Evolutionary conservation across 2,888 invertebrate genomes (phyloP).

Genomic region (Gasteruption jaculator): DNA sequence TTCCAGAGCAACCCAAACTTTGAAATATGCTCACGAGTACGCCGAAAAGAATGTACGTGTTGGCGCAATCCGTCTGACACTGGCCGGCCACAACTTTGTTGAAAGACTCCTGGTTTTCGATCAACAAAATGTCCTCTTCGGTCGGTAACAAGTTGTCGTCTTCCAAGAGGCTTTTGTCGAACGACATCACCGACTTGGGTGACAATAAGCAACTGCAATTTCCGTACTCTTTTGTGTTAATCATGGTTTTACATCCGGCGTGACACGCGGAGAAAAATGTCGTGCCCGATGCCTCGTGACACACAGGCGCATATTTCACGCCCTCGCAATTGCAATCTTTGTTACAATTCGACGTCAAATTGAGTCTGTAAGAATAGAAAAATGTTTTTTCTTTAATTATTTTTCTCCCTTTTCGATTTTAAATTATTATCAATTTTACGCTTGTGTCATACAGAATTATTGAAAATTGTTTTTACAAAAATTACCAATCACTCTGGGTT

Average conservation of each 20-base stretch:
- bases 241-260: conserved; percentile 60
- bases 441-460: neutral
- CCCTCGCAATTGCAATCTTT: conserved; percentile 58
- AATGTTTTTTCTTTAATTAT: conserved; percentile 7
- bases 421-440: neutral
- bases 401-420: neutral
- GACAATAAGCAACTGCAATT: conserved; percentile 38
- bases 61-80: conserved; percentile 41
- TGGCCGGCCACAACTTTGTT: conserved; percentile 43
- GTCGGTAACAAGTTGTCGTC: conserved; percentile 3
- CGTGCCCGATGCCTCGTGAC: conserved; percentile 55
- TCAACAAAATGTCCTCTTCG: conserved; percentile 11
- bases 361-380: conserved; percentile 46
- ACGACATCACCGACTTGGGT: conserved; percentile 2
- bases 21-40: conserved; percentile 56
- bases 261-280: conserved; percentile 72
- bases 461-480: neutral
- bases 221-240: conserved; percentile 41
- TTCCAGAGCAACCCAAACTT: conserved; percentile 62
- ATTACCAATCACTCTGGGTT: too few relatives aligned
- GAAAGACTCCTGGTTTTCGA: conserved; percentile 2
- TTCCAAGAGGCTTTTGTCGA: too few relatives aligned
- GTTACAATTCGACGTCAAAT: conserved; percentile 58
- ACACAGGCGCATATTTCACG: conserved; percentile 63
- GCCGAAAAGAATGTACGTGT: conserved; percentile 52